Evolutionary conservation across 2,797 vertebrate species (phyloP).

Genomic region (Corythornis leucogaster): DNA sequence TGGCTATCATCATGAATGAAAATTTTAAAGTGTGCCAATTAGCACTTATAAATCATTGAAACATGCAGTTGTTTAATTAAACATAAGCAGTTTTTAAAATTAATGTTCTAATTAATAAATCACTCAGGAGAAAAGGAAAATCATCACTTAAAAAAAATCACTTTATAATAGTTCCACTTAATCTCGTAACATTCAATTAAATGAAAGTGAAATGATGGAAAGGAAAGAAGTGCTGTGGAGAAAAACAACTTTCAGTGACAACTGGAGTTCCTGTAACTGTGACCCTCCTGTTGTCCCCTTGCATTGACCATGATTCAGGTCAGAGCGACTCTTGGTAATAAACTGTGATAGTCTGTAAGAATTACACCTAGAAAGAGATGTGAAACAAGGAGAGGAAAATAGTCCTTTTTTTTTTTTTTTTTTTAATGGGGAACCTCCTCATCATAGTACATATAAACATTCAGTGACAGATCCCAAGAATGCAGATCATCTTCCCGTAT

Average conservation of each 20-base stretch:
- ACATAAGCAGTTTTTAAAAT: conserved; percentile 42
- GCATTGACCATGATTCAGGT: not conserved
- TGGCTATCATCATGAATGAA: not conserved
- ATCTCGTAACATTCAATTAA: conserved; percentile 24
- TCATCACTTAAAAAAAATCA: conserved; percentile 17
- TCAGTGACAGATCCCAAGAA: not conserved
- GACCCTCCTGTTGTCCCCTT: rapidly evolving
- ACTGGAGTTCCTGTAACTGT: not conserved
- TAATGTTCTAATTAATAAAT: conserved; percentile 56
- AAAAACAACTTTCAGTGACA: not conserved
- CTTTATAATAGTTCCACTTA: conserved; percentile 34
- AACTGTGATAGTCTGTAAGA: not conserved
- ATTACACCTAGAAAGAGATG: not conserved
- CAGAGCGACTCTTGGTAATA: not conserved
- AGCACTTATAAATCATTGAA: conserved; percentile 55
- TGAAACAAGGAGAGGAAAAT: not conserved
- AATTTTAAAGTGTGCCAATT: conserved; percentile 40
- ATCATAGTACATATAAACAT: not conserved
- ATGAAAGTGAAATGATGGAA: not conserved
- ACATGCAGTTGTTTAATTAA: conserved; percentile 19
- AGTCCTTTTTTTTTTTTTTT: rapidly evolving
- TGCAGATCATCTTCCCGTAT: not conserved
- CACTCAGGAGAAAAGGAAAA: conserved; percentile 41
- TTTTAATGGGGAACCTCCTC: not conserved
- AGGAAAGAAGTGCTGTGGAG: not conserved